Conservation (phyloP, 2,113 vertebrate genomes). For the Thunnus maccoyii region DNA sequence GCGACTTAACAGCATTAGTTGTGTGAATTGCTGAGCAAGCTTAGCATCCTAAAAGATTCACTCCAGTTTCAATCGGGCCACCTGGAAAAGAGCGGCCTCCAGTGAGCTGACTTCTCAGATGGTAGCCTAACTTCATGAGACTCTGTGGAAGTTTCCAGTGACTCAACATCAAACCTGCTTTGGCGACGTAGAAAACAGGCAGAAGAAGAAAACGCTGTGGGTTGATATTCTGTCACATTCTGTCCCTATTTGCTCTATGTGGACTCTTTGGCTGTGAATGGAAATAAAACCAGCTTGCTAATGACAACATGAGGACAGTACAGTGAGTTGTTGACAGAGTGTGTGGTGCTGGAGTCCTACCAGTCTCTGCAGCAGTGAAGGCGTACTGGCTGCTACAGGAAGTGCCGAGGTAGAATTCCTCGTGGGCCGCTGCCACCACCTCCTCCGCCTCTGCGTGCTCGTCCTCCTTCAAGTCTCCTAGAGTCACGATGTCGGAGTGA, state of each 20-base stretch:
- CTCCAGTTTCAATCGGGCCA: constrained; percentile 80
- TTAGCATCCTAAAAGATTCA: too few species aligned
- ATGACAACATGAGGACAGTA: background rate
- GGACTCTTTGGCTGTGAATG: background rate
- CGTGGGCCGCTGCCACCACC: constrained; percentile 67
- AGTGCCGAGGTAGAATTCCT: constrained; percentile 90
- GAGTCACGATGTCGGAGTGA: constrained; percentile 95
- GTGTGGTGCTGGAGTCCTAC: constrained; percentile 79
- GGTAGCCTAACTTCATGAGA: constrained; percentile 87
- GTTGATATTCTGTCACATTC: background rate
- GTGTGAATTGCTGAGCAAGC: constrained; percentile 8
- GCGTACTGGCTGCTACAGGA: constrained; percentile 96
- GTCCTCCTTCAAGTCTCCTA: constrained; percentile 88
- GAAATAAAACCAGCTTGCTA: background rate
- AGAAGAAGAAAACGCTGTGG: constrained; percentile 15
- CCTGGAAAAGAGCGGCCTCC: constrained; percentile 85
- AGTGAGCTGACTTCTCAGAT: constrained; percentile 85
- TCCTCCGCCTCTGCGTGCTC: constrained; percentile 76
- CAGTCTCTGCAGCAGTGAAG: constrained; percentile 89
- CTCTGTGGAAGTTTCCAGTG: constrained; percentile 88
- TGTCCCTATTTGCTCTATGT: background rate
- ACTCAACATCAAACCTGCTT: constrained; percentile 89
- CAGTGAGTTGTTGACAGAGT: background rate
- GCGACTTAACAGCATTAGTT: constrained; percentile 30
- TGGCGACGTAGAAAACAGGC: constrained; percentile 48